phyloP scores from a whole-genome alignment of 2,797 vertebrate species.

The Bovichtus diacanthus region DNA sequence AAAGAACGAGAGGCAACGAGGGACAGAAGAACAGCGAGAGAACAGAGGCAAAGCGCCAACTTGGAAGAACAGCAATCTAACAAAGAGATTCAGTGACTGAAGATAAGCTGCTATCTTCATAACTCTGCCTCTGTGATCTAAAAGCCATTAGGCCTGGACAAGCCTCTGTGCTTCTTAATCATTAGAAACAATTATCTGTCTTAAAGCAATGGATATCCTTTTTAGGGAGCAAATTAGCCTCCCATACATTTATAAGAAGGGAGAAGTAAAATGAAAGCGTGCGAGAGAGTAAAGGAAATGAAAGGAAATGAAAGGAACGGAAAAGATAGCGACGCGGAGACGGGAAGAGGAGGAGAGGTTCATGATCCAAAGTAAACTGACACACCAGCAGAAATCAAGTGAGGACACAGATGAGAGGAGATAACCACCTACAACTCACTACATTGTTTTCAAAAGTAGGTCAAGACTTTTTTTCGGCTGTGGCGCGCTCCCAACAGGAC shows the following conservation, averaged over 20 bases:
- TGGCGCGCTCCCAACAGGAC: conserved; percentile 36
- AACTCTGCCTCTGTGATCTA: conserved; percentile 64
- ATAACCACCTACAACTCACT: conserved; percentile 67
- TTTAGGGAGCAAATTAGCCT: too few relatives aligned
- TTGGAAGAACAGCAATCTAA: conserved; percentile 60
- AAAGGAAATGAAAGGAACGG: conserved; percentile 5
- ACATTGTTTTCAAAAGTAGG: conserved; percentile 70
- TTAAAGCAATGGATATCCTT: conserved; percentile 47
- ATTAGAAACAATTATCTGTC: conserved; percentile 70
- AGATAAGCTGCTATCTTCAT: conserved; percentile 73
- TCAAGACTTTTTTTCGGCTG: conserved; percentile 61
- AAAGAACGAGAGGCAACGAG: conserved; percentile 49
- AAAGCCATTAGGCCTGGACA: conserved; percentile 64
- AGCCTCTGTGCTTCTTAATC: conserved; percentile 65
- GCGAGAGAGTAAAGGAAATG: neutral
- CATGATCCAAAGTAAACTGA: conserved; percentile 73
- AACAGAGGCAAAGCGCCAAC: conserved; percentile 57
- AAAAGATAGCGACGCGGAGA: conserved; percentile 26
- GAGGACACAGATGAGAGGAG: conserved; percentile 60
- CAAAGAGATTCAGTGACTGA: conserved; percentile 65
- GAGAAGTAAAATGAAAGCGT: conserved; percentile 14
- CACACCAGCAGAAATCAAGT: conserved; percentile 62
- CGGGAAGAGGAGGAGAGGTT: conserved; percentile 17
- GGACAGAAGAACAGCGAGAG: conserved; percentile 50
- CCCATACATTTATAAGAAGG: conserved; percentile 17